Evolutionary conservation across 1,140 invertebrate species (phyloP).

Genomic region (Vollenhovia emeryi): DNA sequence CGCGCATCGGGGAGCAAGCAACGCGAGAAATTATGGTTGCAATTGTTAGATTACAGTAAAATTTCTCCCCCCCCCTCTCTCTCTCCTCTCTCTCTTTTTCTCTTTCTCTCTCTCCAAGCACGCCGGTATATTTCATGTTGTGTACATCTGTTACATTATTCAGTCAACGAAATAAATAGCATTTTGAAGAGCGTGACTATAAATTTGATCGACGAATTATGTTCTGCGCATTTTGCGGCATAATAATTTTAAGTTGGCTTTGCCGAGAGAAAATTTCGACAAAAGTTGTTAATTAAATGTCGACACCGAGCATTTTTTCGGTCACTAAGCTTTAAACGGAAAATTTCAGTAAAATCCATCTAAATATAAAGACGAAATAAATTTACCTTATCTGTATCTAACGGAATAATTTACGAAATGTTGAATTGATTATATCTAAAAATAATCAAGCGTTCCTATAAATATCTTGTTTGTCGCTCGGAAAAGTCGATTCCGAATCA

Average conservation of each 20-base stretch:
- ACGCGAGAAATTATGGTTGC: slow-evolving; percentile 25
- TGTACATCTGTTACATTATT: slow-evolving; percentile 6
- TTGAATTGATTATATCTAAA: neutral
- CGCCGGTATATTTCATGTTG: neutral
- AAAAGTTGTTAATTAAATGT: neutral
- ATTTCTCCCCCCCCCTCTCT: too few species aligned
- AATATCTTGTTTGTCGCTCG: neutral
- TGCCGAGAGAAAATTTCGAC: neutral
- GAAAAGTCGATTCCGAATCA: neutral
- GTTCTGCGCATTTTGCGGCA: neutral
- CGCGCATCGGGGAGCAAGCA: neutral
- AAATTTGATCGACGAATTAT: neutral
- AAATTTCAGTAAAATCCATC: neutral
- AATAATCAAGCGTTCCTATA: neutral
- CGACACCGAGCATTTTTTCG: neutral
- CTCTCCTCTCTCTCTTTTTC: too few species aligned
- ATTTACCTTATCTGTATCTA: neutral
- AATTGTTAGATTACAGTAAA: slow-evolving; percentile 42
- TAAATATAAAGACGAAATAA: neutral
- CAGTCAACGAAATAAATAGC: neutral
- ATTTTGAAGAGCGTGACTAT: neutral
- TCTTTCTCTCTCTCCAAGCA: slow-evolving; percentile 1
- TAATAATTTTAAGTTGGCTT: neutral
- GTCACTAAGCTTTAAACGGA: neutral
- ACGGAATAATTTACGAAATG: neutral